Conservation (phyloP, 2,888 invertebrate species). For the Choristoneura rosaceana region DNA sequence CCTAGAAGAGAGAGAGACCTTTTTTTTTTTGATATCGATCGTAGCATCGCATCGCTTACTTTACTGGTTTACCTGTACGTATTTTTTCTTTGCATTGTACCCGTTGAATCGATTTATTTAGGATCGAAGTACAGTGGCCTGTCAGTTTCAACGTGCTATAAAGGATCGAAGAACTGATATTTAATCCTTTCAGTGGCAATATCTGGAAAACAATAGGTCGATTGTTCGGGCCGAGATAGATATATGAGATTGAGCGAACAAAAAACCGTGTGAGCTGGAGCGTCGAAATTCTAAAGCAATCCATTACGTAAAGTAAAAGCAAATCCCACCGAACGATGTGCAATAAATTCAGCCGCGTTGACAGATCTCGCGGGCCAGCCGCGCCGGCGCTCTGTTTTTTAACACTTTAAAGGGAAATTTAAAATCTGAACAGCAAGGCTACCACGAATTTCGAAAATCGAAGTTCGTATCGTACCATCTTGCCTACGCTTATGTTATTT, state of each 20-base stretch:
- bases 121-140: neutral
- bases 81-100: no score
- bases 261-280: constrained; percentile 38
- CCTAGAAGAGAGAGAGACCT: no score
- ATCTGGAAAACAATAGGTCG: constrained; percentile 33
- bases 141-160: neutral
- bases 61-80: no score
- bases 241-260: constrained; percentile 38
- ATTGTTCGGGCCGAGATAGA: constrained; percentile 33
- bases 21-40: no score
- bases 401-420: constrained; percentile 63
- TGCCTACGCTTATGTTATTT: no score
- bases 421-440: constrained; percentile 57
- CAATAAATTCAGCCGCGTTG: constrained; percentile 63
- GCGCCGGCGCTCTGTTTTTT: constrained; percentile 55
- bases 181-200: constrained; percentile 33
- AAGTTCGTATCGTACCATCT: no score
- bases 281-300: constrained; percentile 44
- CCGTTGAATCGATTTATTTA: neutral
- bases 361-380: constrained; percentile 59
- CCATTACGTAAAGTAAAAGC: constrained; percentile 48
- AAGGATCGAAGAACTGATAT: constrained; percentile 6
- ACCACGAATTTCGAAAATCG: no score
- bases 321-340: constrained; percentile 62
- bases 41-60: no score